phyloP scores from a whole-genome alignment of 2,113 vertebrate genomes.

The Lophius piscatorius region DNA sequence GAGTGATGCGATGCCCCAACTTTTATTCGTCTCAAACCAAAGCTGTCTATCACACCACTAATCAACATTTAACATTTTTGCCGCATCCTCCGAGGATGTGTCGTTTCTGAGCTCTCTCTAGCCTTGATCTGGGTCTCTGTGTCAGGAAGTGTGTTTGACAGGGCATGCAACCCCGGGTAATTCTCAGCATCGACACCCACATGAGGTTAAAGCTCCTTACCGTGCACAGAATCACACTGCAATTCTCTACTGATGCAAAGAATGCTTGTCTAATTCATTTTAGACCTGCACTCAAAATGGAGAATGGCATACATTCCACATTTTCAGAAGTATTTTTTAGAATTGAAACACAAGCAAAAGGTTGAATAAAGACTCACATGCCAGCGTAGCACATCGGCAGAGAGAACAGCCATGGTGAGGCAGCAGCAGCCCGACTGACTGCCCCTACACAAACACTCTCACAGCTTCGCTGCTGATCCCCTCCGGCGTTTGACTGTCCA shows the following conservation, averaged over 20 bases:
- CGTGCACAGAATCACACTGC: neutral
- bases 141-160: conserved; percentile 72
- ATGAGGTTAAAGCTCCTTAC: conserved; percentile 1
- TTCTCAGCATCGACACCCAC: conserved; percentile 26
- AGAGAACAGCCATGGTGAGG: conserved; percentile 83
- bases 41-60: too few species aligned
- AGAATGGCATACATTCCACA: too few species aligned
- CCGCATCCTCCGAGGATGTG: conserved; percentile 43
- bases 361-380: conserved; percentile 75
- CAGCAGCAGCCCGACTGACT: conserved; percentile 70
- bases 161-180: conserved; percentile 50
- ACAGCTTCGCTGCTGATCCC: conserved; percentile 42
- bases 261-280: too few species aligned
- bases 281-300: too few species aligned
- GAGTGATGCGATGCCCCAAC: too few species aligned
- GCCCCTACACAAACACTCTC: conserved; percentile 24
- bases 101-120: conserved; percentile 55
- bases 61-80: conserved; percentile 1
- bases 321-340: too few species aligned
- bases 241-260: neutral
- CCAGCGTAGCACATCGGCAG: conserved; percentile 80
- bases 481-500: conserved; percentile 63
- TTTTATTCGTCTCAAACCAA: too few species aligned
- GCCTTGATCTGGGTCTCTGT: conserved; percentile 47
- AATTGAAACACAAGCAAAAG: neutral